Evolutionary conservation across 2,888 invertebrate genomes (phyloP), one percentile per base, ranked within the genome.

Genomic region (Exephanes ischioxanthus): DNA sequence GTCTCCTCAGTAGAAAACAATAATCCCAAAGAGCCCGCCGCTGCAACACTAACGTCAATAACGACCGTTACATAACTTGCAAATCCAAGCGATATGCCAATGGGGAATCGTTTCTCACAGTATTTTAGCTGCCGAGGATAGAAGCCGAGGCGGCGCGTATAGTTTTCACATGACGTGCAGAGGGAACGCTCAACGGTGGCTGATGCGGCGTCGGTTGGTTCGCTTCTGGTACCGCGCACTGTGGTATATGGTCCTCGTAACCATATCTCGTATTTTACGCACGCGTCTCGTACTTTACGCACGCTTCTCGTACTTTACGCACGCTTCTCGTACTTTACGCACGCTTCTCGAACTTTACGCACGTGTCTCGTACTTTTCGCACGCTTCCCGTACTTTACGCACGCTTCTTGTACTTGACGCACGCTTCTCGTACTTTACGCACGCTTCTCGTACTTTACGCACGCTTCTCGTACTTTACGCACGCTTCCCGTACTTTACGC

Each of bases 241-340:
- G 79, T 90, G 89, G 85, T 90, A 89, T 90, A 89, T 87, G 89
- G 87, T 71, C 88, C 90, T 90, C 89, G 90, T 91, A 91, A 91
- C 91, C 90, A 88, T 92, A 91, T 91, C 91, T 93, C 91, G n/a
- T n/a, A n/a, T n/a, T n/a, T n/a, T n/a, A n/a, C n/a, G n/a, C 16
- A n/a, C n/a, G n/a, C n/a, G n/a, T n/a, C n/a, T n/a, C n/a, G n/a
- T n/a, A n/a, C n/a, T n/a, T n/a, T n/a, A n/a, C n/a, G n/a, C n/a
- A n/a, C n/a, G n/a, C n/a, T n/a, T n/a, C n/a, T n/a, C n/a, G n/a
- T n/a, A n/a, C n/a, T n/a, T n/a, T n/a, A n/a, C n/a, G n/a, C n/a
- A n/a, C n/a, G n/a, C n/a, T n/a, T n/a, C n/a, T n/a, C n/a, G n/a
- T n/a, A n/a, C n/a, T n/a, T n/a, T n/a, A n/a, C n/a, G n/a, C n/a